Conservation (phyloP, 2,888 invertebrate species). For the Tinea trinotella region DNA sequence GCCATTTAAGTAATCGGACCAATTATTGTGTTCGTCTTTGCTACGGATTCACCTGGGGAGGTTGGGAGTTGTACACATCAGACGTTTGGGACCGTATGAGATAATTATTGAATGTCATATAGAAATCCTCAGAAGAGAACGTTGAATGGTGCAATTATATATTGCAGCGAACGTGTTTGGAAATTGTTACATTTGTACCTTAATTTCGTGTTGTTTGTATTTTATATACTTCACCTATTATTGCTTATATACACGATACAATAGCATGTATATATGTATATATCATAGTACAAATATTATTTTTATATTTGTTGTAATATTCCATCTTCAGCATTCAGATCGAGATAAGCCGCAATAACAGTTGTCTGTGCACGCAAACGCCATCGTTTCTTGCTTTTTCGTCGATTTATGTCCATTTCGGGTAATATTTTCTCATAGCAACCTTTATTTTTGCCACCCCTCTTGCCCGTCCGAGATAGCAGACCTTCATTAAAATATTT, state of each 20-base stretch:
- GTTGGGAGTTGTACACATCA: slow-evolving; percentile 17
- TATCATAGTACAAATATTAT: neutral
- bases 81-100: slow-evolving; percentile 19
- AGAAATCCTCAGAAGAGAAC: slow-evolving; percentile 3
- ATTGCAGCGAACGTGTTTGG: slow-evolving; percentile 3
- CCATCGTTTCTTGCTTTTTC: slow-evolving; percentile 25
- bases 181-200: neutral
- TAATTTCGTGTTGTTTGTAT: neutral
- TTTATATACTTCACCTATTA: neutral
- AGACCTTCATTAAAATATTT: slow-evolving; percentile 32
- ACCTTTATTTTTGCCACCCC: slow-evolving; percentile 23
- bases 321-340: slow-evolving; percentile 19
- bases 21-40: slow-evolving; percentile 21
- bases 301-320: slow-evolving; percentile 10
- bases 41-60: slow-evolving; percentile 21
- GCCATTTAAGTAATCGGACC: slow-evolving; percentile 20
- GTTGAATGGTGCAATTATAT: slow-evolving; percentile 9
- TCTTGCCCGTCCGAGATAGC: slow-evolving; percentile 21
- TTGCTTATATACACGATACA: no score
- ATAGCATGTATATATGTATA: neutral
- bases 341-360: slow-evolving; percentile 30
- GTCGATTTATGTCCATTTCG: slow-evolving; percentile 30
- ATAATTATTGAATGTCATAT: slow-evolving; percentile 22
- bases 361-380: slow-evolving; percentile 25
- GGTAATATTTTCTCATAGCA: slow-evolving; percentile 23